phyloP scores from a whole-genome alignment of 2,797 vertebrate genomes.

The Sciurus carolinensis region DNA sequence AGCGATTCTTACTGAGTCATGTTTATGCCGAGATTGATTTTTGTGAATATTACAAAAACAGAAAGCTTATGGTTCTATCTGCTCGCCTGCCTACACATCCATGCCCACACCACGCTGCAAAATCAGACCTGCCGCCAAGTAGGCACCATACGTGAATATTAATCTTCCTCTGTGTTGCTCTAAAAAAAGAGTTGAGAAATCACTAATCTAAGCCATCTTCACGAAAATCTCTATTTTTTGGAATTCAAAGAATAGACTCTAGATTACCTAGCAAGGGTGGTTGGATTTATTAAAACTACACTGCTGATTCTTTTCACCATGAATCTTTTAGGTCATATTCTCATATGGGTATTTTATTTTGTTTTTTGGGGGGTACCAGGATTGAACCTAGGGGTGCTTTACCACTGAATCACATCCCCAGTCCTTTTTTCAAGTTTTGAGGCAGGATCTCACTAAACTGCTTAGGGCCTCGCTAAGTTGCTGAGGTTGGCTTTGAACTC shows the following conservation, averaged over 20 bases:
- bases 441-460: too few species aligned
- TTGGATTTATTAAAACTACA: conserved; percentile 65
- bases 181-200: conserved; percentile 55
- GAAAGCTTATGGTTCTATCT: conserved; percentile 65
- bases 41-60: conserved; percentile 75
- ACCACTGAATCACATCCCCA: too few species aligned
- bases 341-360: not conserved
- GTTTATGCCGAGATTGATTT: conserved; percentile 68
- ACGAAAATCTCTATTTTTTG: conserved; percentile 68
- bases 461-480: too few species aligned
- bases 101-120: conserved; percentile 62
- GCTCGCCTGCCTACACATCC: conserved; percentile 51
- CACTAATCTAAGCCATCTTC: conserved; percentile 60
- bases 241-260: conserved; percentile 67
- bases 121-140: conserved; percentile 40
- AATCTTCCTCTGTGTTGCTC: conserved; percentile 70
- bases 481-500: too few species aligned
- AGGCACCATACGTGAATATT: conserved; percentile 37
- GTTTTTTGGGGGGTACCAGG: too few species aligned
- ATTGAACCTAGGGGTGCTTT: too few species aligned
- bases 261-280: conserved; percentile 56
- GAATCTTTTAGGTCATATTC: conserved; percentile 46
- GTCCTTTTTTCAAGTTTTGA: too few species aligned
- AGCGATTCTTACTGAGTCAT: conserved; percentile 55
- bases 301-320: conserved; percentile 43